A percentile compares a stretch with the other conserved stretches of the same genome.
Evolutionary conservation across 2,797 vertebrate species (phyloP).

Genomic region (Thalassophryne amazonica): DNA sequence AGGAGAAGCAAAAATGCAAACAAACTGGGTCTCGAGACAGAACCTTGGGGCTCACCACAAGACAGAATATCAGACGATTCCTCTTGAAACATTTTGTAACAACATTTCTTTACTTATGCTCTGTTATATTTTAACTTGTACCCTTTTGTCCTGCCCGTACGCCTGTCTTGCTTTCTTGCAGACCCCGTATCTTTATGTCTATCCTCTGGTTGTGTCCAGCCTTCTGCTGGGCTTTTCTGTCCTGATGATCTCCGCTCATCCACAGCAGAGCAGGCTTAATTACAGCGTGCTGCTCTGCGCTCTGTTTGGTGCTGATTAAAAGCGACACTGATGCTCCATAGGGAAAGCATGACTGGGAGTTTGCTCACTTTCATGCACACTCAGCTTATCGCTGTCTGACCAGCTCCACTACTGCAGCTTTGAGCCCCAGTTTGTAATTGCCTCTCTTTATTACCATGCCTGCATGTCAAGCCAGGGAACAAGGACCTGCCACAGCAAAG

Average conservation of each 20-base stretch:
- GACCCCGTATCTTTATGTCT: constrained; percentile 27
- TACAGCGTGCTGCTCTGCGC: constrained; percentile 50
- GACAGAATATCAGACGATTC: too few species aligned
- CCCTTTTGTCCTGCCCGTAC: background rate
- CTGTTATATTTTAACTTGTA: background rate
- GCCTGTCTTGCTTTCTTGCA: constrained; percentile 3
- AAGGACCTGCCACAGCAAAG: constrained; percentile 40
- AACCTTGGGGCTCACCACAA: too few species aligned
- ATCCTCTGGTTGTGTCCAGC: constrained; percentile 17
- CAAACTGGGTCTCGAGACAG: too few species aligned
- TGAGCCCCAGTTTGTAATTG: constrained; percentile 70
- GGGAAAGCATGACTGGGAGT: constrained; percentile 59
- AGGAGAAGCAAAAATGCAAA: too few species aligned
- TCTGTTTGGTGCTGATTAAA: constrained; percentile 73
- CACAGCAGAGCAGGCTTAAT: constrained; percentile 60
- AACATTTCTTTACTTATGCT: background rate
- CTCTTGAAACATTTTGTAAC: too few species aligned
- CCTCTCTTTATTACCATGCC: constrained; percentile 68
- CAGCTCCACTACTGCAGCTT: constrained; percentile 69
- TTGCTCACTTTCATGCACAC: constrained; percentile 69
- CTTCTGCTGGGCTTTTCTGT: constrained; percentile 45
- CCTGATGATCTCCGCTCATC: constrained; percentile 63
- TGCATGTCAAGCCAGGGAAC: constrained; percentile 63
- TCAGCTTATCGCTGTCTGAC: constrained; percentile 68
- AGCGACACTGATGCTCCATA: constrained; percentile 59